Evolutionary conservation across 2,797 vertebrate species (phyloP).

Genomic region (Antennarius maculatus): DNA sequence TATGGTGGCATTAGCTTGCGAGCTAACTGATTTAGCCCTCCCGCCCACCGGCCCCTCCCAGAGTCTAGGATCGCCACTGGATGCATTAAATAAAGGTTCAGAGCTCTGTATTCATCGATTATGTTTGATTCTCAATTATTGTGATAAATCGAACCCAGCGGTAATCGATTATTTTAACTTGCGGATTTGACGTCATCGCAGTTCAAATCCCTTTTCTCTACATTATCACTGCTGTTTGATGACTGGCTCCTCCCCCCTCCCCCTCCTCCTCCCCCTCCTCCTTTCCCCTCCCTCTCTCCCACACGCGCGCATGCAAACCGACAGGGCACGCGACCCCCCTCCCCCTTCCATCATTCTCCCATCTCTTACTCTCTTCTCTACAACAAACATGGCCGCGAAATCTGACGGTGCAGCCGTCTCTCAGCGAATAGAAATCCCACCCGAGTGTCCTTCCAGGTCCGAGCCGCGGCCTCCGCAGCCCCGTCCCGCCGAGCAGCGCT

Average conservation of each 20-base stretch:
- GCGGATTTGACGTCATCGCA: background rate
- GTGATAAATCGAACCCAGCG: too few species aligned
- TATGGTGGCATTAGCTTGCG: too few species aligned
- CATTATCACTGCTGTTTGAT: conserved; percentile 27
- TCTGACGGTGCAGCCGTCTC: conserved; percentile 79
- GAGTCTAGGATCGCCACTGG: too few species aligned
- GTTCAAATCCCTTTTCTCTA: conserved; percentile 11
- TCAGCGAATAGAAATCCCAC: conserved; percentile 68
- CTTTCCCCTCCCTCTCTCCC: conserved; percentile 48
- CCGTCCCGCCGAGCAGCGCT: conserved; percentile 74
- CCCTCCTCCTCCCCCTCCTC: conserved; percentile 45
- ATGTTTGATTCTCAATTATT: too few species aligned
- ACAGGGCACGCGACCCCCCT: conserved; percentile 69
- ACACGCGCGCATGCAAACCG: conserved; percentile 55
- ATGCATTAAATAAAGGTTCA: too few species aligned
- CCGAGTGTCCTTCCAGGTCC: conserved; percentile 68
- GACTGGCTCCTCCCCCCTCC: conserved; percentile 37
- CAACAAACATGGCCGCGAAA: conserved; percentile 88
- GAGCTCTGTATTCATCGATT: too few species aligned
- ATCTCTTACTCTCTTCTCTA: conserved; percentile 79
- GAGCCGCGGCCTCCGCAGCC: conserved; percentile 65
- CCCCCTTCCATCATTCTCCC: conserved; percentile 73
- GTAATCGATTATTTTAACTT: background rate
- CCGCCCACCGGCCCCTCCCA: too few species aligned
- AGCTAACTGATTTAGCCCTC: too few species aligned